A percentile compares a stretch with the other conserved stretches of the same genome.
phyloP scores from a whole-genome alignment of 2,113 vertebrate species.

The Natator depressus region DNA sequence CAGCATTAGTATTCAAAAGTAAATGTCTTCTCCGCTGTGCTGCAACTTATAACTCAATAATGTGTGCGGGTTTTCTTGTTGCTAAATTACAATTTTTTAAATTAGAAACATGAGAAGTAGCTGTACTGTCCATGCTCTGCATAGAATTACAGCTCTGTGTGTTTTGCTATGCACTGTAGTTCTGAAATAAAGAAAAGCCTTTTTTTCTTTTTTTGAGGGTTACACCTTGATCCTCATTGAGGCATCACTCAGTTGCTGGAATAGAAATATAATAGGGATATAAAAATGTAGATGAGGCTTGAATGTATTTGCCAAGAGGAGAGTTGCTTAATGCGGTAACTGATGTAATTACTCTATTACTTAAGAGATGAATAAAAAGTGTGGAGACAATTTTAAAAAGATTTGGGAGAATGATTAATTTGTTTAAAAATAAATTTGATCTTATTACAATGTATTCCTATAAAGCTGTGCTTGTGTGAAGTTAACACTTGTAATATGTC shows the following conservation, averaged over 20 bases:
- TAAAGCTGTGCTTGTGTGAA: neutral
- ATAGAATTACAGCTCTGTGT: neutral
- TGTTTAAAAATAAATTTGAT: neutral
- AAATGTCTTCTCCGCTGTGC: constrained; percentile 49
- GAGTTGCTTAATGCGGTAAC: neutral
- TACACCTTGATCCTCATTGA: constrained; percentile 43
- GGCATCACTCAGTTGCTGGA: neutral
- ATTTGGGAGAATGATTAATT: neutral
- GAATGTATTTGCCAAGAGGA: neutral
- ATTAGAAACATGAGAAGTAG: constrained; percentile 44
- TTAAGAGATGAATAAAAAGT: neutral
- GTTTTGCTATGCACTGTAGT: neutral
- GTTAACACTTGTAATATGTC: neutral
- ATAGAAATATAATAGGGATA: constrained; percentile 1
- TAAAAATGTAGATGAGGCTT: constrained; percentile 14
- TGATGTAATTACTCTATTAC: neutral
- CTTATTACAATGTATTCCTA: neutral
- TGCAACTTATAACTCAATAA: constrained; percentile 52
- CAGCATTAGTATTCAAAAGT: constrained; percentile 58
- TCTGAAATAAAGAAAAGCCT: constrained; percentile 46
- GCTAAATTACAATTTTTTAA: constrained; percentile 43
- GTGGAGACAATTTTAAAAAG: neutral
- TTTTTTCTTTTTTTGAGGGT: neutral
- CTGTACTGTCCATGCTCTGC: neutral
- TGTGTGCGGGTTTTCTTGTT: constrained; percentile 51